Base-by-base conservation (phyloP, 2,797 vertebrate species). In the Natrix natrix region DNA sequence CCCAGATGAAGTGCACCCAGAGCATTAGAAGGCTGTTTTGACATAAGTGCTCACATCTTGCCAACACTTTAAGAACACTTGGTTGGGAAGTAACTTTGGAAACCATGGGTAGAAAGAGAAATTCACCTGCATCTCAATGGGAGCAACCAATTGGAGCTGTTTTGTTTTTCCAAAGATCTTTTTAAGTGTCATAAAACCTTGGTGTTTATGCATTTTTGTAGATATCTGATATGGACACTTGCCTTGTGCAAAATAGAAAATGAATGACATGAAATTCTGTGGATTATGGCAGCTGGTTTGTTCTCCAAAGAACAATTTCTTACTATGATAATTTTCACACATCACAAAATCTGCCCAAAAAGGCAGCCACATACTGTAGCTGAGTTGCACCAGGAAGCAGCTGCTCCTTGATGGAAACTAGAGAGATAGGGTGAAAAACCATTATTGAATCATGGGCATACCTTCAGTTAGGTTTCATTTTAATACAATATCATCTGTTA, bases 201-300 rank as follows among this genome's bases (percentile, higher is more conserved):
- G 74, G 8, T 48, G 37, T 32, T 7, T 74, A 74, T 74, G 2
- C 66, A 37, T 37, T 74, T 74, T 74, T 13, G 4, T 83, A 83
- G 37, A 88, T 88, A 54, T 69, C 54, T 89, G 56, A 90, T 63
- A 92, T 89, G 91, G 8, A n/a, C 56, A 86, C 3, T 61, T 90
- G 86, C 78, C 66, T 87, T 95, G 91, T 93, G 86, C 54, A 22
- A 93, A 59, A 93, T 8, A 43, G 2, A 93, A 96, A 93, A 93
- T 69, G 74, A 93, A 93, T 93, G 4, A 10, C 83, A 59, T 93
- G 60, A 87, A 95, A 37, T 94, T 93, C 93, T 88, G 92, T 91
- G 94, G 92, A 92, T 24, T 93, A 95, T 89, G 63, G n/a, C 78
- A 94, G 66, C 93, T 92, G 48, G 94, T 32, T 90, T 86, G 52